These are phyloP conservation scores for Synergus japonicus DNA, from an alignment of 2,888 invertebrate species.

Conservation along the genomic window DNA sequence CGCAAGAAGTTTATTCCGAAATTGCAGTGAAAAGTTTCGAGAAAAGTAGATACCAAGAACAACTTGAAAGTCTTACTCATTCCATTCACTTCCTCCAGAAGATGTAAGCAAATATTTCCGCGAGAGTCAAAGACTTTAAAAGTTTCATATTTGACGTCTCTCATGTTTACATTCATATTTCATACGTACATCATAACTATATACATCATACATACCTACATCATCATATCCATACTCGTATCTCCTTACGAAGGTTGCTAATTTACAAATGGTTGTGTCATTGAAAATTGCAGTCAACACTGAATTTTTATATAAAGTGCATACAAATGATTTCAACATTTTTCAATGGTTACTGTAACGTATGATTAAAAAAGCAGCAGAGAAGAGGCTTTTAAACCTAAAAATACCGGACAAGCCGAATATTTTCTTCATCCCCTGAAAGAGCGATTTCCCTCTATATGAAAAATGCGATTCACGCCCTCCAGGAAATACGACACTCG, in stretches of 20 bases:
- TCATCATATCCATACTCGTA: neutral
- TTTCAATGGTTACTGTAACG: neutral
- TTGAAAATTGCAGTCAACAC: neutral
- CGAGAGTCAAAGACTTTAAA: constrained; percentile 22
- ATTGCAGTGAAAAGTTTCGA: constrained; percentile 25
- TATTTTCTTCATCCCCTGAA: neutral
- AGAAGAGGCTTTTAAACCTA: neutral
- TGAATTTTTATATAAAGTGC: neutral
- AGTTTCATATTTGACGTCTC: constrained; percentile 24
- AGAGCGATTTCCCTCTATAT: neutral
- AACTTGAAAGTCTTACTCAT: constrained; percentile 22
- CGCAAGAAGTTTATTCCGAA: neutral
- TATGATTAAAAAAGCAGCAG: too few species aligned
- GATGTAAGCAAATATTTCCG: constrained; percentile 29
- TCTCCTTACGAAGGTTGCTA: neutral
- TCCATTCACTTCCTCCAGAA: constrained; percentile 18
- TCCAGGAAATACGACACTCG: neutral
- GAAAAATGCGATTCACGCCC: constrained; percentile 2
- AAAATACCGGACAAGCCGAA: neutral
- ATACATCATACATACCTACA: neutral
- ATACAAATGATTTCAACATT: neutral
- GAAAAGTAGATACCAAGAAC: neutral
- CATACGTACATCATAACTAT: neutral
- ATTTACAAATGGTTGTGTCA: neutral
- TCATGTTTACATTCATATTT: constrained; percentile 25